Evolutionary conservation across 2,797 vertebrate genomes (phyloP), one percentile per base, ranked within the genome.

Genomic region (Darevskia mixta): DNA sequence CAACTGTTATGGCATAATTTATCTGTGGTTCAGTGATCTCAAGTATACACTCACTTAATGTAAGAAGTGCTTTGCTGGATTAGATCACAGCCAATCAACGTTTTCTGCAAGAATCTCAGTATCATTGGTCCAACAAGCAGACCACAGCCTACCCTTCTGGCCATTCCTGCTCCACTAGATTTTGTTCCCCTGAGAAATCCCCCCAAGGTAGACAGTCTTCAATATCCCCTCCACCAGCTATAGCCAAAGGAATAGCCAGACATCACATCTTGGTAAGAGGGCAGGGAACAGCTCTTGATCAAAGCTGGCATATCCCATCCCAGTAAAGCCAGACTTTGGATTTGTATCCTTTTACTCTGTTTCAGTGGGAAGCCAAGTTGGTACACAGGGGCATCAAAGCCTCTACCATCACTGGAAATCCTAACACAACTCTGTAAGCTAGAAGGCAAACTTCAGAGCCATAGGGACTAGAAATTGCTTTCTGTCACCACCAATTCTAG

Each of bases 311-410:
- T 41, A 69, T 66, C n/a, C 29, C 35, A 41, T 4, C 2, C 18
- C 17, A 27, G 25, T 11, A 41, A 83, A 84, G 4, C 41, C 45
- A 55, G 17, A n/a, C 13, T 76, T 20, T 29, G 5, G 80, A 78
- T 86, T 17, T 87, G 79, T 55, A 25, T 32, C 71, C 61, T 8
- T 73, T 87, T 73, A 72, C 35, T 86, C 25, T 64, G 15, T 79
- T 84, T 85, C 9, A 69, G 20, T n/a, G 10, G 9, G n/a, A 55
- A 8, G 38, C 4, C 27, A 71, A 83, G 73, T 64, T 29, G 25
- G 29, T 20, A 73, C 5, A 35, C 38, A 73, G 61, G 61, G 58
- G 38, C n/a, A 64, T 49, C 32, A 64, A 80, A 80, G 23, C 20
- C 10, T 80, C 25, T 4, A 80, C 9, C 66, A 29, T n/a, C 38